Percentiles rank a stretch among this genome's conserved stretches.
Evolutionary conservation across 2,888 invertebrate genomes (phyloP).

Genomic region (Allolobophora icterica): DNA sequence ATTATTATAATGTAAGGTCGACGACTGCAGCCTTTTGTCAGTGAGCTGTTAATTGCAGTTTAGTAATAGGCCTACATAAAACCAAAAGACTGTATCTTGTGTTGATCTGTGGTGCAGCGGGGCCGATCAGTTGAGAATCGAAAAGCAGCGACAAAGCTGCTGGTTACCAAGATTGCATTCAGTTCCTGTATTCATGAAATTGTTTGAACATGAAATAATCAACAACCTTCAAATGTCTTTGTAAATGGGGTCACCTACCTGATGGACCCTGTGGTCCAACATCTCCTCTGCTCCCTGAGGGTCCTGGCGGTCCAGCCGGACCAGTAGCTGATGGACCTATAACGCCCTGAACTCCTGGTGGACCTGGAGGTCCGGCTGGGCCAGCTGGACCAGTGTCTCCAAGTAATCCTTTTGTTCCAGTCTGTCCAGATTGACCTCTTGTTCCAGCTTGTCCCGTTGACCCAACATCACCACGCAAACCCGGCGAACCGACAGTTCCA

Average conservation of each 20-base stretch:
- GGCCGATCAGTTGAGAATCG: too few species aligned
- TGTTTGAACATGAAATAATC: too few species aligned
- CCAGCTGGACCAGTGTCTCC: conserved; percentile 39
- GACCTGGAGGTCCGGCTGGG: conserved; percentile 32
- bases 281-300: not conserved
- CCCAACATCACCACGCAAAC: conserved; percentile 41
- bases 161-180: too few species aligned
- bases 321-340: not conserved
- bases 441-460: conserved; percentile 37
- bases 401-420: conserved; percentile 33
- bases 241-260: not conserved
- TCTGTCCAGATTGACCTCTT: conserved; percentile 38
- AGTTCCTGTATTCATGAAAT: too few species aligned
- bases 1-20: too few species aligned
- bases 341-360: conserved; percentile 1
- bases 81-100: too few species aligned
- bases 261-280: conserved; percentile 23
- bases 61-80: too few species aligned
- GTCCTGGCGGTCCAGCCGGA: conserved; percentile 7
- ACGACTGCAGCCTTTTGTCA: too few species aligned
- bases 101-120: too few species aligned
- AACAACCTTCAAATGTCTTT: too few species aligned
- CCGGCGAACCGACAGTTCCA: conserved; percentile 39
- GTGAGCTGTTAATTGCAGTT: too few species aligned
- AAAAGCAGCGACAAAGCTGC: too few species aligned